Conservation (phyloP, 2,888 invertebrate genomes). For the Branchellion lobata region DNA sequence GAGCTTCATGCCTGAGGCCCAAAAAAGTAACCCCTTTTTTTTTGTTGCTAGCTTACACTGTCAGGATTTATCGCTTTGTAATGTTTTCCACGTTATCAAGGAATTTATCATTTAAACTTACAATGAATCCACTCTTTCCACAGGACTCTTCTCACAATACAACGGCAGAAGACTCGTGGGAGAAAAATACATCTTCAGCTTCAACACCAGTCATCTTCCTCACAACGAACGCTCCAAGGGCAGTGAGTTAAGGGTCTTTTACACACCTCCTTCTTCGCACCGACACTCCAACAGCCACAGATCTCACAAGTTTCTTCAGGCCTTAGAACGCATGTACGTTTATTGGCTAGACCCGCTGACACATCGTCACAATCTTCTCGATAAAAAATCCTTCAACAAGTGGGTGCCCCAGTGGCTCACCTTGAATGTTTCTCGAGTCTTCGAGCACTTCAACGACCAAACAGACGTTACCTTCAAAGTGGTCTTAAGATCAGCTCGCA, state of each 20-base stretch:
- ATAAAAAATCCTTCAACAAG: neutral
- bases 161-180: neutral
- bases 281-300: neutral
- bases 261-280: neutral
- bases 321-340: neutral
- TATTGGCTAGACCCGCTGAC: neutral
- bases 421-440: conserved; percentile 15
- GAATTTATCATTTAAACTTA: too few species aligned
- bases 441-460: neutral
- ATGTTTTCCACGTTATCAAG: too few species aligned
- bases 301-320: neutral
- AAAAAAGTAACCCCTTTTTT: neutral
- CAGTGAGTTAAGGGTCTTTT: conserved; percentile 18
- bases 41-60: conserved; percentile 7
- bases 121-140: neutral
- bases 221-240: neutral
- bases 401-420: conserved; percentile 18
- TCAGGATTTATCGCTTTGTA: neutral
- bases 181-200: neutral
- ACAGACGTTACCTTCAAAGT: conserved; percentile 4
- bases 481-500: conserved; percentile 5
- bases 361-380: neutral
- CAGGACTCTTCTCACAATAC: conserved; percentile 1
- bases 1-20: conserved; percentile 26
- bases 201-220: neutral